These are phyloP conservation scores for Samia ricini DNA, from an alignment of 1,140 invertebrate genomes.

Conservation along the genomic window DNA sequence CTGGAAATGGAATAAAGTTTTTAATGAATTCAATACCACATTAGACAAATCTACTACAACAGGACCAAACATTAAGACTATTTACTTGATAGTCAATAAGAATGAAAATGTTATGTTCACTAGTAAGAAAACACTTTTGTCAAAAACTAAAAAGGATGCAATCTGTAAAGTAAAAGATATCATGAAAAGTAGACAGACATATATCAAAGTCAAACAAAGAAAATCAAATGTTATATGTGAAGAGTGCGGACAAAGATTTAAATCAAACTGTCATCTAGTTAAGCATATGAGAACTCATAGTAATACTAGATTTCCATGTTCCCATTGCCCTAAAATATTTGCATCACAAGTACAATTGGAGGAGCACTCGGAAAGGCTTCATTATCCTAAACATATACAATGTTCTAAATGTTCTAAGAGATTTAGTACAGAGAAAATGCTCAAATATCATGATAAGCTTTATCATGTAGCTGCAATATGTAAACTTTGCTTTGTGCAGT, in stretches of 20 bases:
- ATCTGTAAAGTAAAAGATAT: constrained; percentile 40
- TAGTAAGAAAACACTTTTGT: constrained; percentile 28
- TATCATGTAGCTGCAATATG: constrained; percentile 45
- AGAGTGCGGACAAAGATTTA: constrained; percentile 41
- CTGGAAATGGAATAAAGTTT: constrained; percentile 35
- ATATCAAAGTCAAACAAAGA: constrained; percentile 28
- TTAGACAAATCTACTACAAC: constrained; percentile 27
- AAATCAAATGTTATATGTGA: constrained; percentile 31
- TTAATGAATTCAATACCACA: constrained; percentile 29
- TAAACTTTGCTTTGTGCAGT: constrained; percentile 47
- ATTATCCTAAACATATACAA: constrained; percentile 47
- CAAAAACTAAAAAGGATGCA: constrained; percentile 34
- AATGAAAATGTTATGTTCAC: constrained; percentile 39
- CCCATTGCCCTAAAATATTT: constrained; percentile 49
- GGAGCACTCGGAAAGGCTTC: constrained; percentile 47
- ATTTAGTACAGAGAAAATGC: constrained; percentile 48
- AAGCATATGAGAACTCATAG: constrained; percentile 46
- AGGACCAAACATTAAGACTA: constrained; percentile 28
- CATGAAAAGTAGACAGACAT: constrained; percentile 34
- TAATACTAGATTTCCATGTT: constrained; percentile 31
- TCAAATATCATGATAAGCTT: constrained; percentile 41
- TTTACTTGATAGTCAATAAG: constrained; percentile 43
- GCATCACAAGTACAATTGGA: constrained; percentile 32
- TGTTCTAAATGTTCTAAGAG: constrained; percentile 52
- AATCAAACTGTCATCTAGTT: constrained; percentile 22